Percentiles rank a stretch among this genome's conserved stretches.
phyloP scores from a whole-genome alignment of 2,888 invertebrate species.

The Xestoiulus laeticollis region DNA sequence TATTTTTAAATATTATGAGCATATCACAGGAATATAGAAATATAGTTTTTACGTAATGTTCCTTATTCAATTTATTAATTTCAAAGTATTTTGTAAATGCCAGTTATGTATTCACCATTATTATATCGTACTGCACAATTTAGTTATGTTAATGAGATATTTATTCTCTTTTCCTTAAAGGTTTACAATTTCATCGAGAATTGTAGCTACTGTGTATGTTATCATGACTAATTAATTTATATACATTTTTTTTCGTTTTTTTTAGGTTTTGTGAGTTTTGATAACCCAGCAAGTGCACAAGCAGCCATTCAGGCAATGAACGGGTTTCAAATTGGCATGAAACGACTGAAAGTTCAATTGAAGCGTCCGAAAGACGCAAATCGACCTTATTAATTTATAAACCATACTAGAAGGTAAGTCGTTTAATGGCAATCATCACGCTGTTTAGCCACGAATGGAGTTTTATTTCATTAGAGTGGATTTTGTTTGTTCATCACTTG shows the following conservation, averaged over 20 bases:
- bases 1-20: no score
- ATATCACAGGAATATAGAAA: no score
- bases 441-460: background rate
- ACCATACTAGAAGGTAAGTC: constrained; percentile 42
- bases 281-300: constrained; percentile 97
- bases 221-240: background rate
- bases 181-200: background rate
- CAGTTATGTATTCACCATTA: no score
- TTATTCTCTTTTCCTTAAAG: no score
- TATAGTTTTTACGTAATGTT: no score
- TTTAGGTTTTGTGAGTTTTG: constrained; percentile 98
- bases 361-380: constrained; percentile 98
- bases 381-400: constrained; percentile 81
- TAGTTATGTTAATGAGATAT: no score
- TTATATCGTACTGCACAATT: no score
- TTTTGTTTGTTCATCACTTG: background rate
- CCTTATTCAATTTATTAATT: no score
- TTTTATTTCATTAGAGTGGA: background rate
- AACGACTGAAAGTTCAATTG: constrained; percentile 98
- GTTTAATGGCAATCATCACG: background rate
- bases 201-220: background rate
- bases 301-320: constrained; percentile 99
- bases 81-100: no score
- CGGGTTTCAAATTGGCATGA: constrained; percentile 99
- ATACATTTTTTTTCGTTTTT: background rate